Evolutionary conservation across 2,113 vertebrate species (phyloP).

Genomic region (Oncorhynchus masou): DNA sequence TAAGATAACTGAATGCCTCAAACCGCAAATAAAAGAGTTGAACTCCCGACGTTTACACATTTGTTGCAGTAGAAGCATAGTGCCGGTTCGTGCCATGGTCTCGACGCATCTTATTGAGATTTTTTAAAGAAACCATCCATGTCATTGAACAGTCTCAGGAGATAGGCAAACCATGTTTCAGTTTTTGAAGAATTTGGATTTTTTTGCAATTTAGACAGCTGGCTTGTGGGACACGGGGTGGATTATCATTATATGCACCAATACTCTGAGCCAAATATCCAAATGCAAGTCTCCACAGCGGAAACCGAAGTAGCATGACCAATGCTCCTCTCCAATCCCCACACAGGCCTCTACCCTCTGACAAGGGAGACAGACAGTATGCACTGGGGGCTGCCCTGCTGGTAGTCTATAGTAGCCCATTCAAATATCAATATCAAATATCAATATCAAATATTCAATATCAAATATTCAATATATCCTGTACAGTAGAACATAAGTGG

Average conservation of each 20-base stretch:
- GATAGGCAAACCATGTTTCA: background rate
- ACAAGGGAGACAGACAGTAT: background rate
- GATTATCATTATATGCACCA: background rate
- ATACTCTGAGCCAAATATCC: background rate
- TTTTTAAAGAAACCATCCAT: background rate
- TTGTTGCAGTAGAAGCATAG: background rate
- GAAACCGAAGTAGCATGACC: background rate
- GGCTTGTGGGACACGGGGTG: background rate
- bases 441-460: no score
- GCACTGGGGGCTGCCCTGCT: background rate
- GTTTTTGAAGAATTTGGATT: background rate
- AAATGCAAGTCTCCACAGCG: background rate
- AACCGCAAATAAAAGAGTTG: background rate
- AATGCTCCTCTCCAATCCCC: background rate
- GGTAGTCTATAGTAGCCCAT: no score
- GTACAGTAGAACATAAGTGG: background rate
- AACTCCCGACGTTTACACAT: background rate
- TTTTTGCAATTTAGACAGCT: background rate
- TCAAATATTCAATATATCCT: background rate
- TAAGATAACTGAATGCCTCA: background rate
- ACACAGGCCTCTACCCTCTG: background rate
- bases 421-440: background rate
- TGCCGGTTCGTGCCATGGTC: no score
- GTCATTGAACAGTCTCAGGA: background rate
- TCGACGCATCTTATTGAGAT: background rate